phyloP scores from a whole-genome alignment of 1,140 invertebrate species.

The Cyclina sinensis region DNA sequence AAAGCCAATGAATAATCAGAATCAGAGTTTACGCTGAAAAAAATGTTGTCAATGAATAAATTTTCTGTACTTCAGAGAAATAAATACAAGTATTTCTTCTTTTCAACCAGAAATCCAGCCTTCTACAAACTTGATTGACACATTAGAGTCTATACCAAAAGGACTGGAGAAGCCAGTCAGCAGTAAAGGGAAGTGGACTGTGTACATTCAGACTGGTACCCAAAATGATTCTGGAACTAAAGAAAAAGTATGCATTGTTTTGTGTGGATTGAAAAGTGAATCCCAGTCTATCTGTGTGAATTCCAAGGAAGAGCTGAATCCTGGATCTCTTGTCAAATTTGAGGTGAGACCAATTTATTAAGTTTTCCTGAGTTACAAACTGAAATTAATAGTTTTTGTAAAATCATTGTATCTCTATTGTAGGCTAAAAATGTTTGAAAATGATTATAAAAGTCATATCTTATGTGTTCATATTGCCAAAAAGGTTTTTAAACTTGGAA shows the following conservation, averaged over 20 bases:
- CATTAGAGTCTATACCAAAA: slow-evolving; percentile 54
- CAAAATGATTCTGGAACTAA: slow-evolving; percentile 73
- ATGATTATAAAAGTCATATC: too few species aligned
- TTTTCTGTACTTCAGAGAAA: neutral
- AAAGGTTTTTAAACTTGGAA: too few species aligned
- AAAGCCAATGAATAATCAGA: too few species aligned
- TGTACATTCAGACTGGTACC: slow-evolving; percentile 71
- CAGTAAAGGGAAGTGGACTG: slow-evolving; percentile 71
- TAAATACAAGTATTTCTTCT: neutral
- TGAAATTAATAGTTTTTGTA: too few species aligned
- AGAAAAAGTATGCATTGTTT: slow-evolving; percentile 72
- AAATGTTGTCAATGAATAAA: too few species aligned
- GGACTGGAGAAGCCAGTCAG: slow-evolving; percentile 57
- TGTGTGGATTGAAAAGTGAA: slow-evolving; percentile 79
- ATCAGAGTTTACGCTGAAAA: too few species aligned
- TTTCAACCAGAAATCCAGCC: slow-evolving; percentile 48
- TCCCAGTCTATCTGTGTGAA: slow-evolving; percentile 74
- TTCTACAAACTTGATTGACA: slow-evolving; percentile 56
- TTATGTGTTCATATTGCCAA: too few species aligned
- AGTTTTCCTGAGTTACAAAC: too few species aligned
- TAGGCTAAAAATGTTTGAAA: too few species aligned
- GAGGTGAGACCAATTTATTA: slow-evolving; percentile 74
- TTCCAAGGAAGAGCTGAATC: slow-evolving; percentile 74
- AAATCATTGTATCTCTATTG: too few species aligned
- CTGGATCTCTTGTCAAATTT: slow-evolving; percentile 71